Evolutionary conservation across 1,140 invertebrate genomes (phyloP).

Genomic region (Lordiphosa clarofinis): DNA sequence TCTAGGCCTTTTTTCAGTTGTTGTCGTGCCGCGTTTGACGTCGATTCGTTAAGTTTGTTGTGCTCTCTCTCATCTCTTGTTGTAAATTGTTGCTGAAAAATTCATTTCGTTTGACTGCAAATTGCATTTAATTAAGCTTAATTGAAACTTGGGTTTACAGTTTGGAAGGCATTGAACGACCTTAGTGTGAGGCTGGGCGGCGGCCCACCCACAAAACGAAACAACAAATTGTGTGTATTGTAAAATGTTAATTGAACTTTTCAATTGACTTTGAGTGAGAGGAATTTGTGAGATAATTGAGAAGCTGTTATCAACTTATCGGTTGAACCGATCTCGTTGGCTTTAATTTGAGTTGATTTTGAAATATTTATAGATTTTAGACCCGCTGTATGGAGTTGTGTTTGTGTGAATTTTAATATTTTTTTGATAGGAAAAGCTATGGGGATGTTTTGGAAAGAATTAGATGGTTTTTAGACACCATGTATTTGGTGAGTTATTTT

Average conservation of each 20-base stretch:
- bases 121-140: constrained; percentile 70
- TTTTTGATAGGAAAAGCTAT: no score
- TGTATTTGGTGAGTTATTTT: no score
- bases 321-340: no score
- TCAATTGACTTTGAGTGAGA: constrained; percentile 38
- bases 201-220: neutral
- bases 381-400: constrained; percentile 14
- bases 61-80: constrained; percentile 4
- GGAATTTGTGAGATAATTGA: neutral
- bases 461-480: no score
- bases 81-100: constrained; percentile 24
- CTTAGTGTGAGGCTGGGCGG: no score
- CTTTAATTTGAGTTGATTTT: neutral
- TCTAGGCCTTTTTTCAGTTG: constrained; percentile 57
- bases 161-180: constrained; percentile 34
- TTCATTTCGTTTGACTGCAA: constrained; percentile 34
- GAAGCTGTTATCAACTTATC: neutral
- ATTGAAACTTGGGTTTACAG: constrained; percentile 56
- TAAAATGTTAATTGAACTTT: constrained; percentile 53
- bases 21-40: constrained; percentile 41
- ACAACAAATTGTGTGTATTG: constrained; percentile 23
- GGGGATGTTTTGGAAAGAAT: no score
- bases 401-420: neutral
- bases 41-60: constrained; percentile 54
- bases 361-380: neutral